Conservation (phyloP, 2,797 vertebrate genomes). For the Jordanella pulchra region DNA sequence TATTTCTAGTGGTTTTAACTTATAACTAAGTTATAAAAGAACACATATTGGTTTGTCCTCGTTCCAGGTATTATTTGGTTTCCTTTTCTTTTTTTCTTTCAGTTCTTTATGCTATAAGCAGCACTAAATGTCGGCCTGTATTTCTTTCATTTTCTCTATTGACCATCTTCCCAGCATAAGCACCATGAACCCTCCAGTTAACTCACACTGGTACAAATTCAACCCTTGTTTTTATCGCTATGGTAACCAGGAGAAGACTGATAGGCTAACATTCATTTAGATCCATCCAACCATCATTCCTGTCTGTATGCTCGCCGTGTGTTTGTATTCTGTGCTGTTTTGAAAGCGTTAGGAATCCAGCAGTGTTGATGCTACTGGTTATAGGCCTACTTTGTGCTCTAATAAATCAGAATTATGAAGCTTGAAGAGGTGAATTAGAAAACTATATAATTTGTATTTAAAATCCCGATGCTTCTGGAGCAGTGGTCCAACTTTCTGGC, state of each 20-base stretch:
- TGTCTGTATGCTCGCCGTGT: neutral
- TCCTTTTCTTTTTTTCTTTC: too few species aligned
- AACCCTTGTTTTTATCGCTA: constrained; percentile 55
- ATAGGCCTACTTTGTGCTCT: constrained; percentile 65
- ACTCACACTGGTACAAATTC: constrained; percentile 12
- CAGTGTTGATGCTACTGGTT: constrained; percentile 32
- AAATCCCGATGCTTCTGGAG: neutral
- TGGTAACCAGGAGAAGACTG: constrained; percentile 24
- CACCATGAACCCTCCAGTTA: constrained; percentile 13
- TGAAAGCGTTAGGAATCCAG: constrained; percentile 60
- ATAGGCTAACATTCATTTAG: constrained; percentile 10
- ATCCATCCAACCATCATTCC: neutral
- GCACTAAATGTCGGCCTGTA: constrained; percentile 4
- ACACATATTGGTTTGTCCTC: neutral
- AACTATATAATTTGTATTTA: too few species aligned
- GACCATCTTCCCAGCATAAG: constrained; percentile 12
- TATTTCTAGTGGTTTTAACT: neutral
- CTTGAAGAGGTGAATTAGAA: neutral
- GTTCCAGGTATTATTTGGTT: neutral
- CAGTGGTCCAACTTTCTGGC: constrained; percentile 13
- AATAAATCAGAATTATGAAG: constrained; percentile 18
- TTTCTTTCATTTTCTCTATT: too few species aligned
- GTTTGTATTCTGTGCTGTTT: constrained; percentile 17
- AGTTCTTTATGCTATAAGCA: neutral
- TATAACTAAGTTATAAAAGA: too few species aligned